Percentiles rank a stretch among this genome's conserved stretches.
These are phyloP conservation scores for Gracilinanus agilis DNA, from an alignment of 2,113 vertebrate species.

Conservation along the genomic window DNA sequence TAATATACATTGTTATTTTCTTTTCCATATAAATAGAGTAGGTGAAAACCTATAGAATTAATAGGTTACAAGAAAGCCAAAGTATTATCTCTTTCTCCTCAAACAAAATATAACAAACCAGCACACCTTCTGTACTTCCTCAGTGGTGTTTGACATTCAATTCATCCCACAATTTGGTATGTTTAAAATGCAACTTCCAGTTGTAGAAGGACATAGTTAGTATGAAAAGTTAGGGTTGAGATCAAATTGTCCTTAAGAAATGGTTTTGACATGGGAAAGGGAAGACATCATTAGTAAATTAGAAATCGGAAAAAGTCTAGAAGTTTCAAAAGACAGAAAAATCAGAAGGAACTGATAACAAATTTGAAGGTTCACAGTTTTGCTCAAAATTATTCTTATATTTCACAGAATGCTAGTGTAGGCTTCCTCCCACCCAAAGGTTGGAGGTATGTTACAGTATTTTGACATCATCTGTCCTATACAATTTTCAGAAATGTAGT, in stretches of 20 bases:
- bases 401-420: neutral
- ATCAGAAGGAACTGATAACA: neutral
- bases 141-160: neutral
- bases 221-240: neutral
- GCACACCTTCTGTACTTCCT: neutral
- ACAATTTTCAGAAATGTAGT: neutral
- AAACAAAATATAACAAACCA: neutral
- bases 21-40: too few species aligned
- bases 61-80: too few species aligned
- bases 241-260: neutral
- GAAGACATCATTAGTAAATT: neutral
- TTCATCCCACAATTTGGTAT: slow-evolving; percentile 17
- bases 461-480: neutral
- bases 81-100: too few species aligned
- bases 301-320: neutral
- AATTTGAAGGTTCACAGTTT: neutral
- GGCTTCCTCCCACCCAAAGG: neutral
- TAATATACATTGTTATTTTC: too few species aligned
- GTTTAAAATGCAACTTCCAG: neutral
- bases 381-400: neutral
- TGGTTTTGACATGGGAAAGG: neutral
- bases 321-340: neutral
- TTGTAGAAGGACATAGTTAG: neutral
- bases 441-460: neutral
- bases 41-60: too few species aligned